Conservation (phyloP, 2,888 invertebrate species). For the Perdita meconis region DNA sequence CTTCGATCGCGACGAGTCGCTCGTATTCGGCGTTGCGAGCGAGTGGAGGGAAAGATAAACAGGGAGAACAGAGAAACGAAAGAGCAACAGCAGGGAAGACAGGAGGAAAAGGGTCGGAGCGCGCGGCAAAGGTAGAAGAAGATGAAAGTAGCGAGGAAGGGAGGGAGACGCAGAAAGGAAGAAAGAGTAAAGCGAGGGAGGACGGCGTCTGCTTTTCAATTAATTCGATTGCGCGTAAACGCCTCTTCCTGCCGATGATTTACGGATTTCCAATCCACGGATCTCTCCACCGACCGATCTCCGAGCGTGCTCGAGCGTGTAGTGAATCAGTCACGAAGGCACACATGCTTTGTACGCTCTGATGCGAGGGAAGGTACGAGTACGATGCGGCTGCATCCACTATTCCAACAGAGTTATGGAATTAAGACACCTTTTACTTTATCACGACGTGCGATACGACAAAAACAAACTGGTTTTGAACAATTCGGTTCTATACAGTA, state of each 20-base stretch:
- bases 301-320: constrained; percentile 50
- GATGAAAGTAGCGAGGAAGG: constrained; percentile 16
- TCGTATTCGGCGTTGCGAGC: constrained; percentile 5
- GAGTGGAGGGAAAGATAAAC: constrained; percentile 22
- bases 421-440: constrained; percentile 4
- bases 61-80: constrained; percentile 1
- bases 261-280: constrained; percentile 73
- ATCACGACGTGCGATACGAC: no score
- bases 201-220: constrained; percentile 70
- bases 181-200: constrained; percentile 47
- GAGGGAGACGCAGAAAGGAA: constrained; percentile 24
- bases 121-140: constrained; percentile 50
- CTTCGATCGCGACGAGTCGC: background rate
- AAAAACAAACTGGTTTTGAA: no score
- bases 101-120: constrained; percentile 16
- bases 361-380: constrained; percentile 30
- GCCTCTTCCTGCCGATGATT: constrained; percentile 76
- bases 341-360: constrained; percentile 30
- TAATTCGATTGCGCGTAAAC: constrained; percentile 77
- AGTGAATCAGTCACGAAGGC: constrained; percentile 41
- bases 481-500: no score
- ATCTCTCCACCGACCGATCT: constrained; percentile 41
- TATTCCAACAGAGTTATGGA: constrained; percentile 4
- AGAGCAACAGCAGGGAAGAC: background rate
- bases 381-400: constrained; percentile 30